Percentiles rank a stretch among this genome's conserved stretches.
Evolutionary conservation across 2,113 vertebrate genomes (phyloP).

Genomic region (Dinomys branickii): DNA sequence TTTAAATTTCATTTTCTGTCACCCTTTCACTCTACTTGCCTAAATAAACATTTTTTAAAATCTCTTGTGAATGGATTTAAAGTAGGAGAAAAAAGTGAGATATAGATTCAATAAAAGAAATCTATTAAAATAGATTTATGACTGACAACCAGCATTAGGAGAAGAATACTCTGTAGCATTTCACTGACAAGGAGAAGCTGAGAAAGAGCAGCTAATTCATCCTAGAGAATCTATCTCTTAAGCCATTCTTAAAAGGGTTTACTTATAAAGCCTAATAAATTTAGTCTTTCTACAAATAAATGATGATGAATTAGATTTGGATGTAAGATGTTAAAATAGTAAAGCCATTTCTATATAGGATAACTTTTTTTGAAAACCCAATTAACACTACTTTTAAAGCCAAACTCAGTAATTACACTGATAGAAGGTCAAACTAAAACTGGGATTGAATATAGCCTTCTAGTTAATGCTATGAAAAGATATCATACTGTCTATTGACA

Average conservation of each 20-base stretch:
- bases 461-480: not conserved
- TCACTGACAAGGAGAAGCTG: constrained; percentile 18
- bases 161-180: not conserved
- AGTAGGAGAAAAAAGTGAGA: constrained; percentile 34
- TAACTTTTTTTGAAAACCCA: not conserved
- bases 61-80: constrained; percentile 49
- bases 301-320: not conserved
- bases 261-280: not conserved
- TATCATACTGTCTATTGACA: not conserved
- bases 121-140: constrained; percentile 53
- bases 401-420: not conserved
- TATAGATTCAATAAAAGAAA: constrained; percentile 67
- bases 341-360: not conserved
- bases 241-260: not conserved
- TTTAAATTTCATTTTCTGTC: constrained; percentile 68
- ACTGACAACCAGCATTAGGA: constrained; percentile 41
- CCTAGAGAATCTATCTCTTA: constrained; percentile 10
- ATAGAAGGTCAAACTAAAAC: not conserved
- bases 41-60: constrained; percentile 48
- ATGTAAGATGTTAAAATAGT: not conserved
- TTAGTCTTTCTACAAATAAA: not conserved
- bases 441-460: not conserved
- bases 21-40: constrained; percentile 34
- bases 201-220: not conserved
- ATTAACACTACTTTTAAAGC: not conserved